phyloP scores from a whole-genome alignment of 1,140 invertebrate species.

The Caenorhabditis elegans region DNA sequence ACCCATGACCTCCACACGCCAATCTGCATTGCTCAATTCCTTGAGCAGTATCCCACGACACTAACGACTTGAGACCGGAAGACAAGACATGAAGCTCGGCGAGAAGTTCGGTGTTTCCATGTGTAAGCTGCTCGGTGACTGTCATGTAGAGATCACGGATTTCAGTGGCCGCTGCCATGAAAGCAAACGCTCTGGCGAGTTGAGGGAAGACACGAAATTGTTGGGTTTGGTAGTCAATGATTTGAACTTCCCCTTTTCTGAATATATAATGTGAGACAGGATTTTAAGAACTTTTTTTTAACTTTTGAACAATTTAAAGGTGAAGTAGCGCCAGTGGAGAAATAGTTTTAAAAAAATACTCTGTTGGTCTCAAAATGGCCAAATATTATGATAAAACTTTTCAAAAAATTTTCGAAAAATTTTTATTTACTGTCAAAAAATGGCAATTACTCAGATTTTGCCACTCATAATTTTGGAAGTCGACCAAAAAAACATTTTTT shows the following conservation, averaged over 20 bases:
- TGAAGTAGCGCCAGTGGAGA: no score
- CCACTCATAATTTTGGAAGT: no score
- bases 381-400: no score
- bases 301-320: no score
- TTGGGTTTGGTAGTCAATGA: constrained; percentile 87
- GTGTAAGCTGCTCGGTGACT: neutral
- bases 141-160: constrained; percentile 78
- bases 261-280: constrained; percentile 65
- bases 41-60: constrained; percentile 75
- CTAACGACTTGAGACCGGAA: constrained; percentile 85
- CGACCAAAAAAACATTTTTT: no score
- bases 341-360: no score
- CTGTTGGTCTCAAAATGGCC: no score
- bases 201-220: constrained; percentile 84
- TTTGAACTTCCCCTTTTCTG: constrained; percentile 80
- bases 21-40: constrained; percentile 80
- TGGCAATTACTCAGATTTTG: no score
- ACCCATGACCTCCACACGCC: constrained; percentile 88
- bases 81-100: constrained; percentile 78
- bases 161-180: constrained; percentile 75
- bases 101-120: constrained; percentile 40
- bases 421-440: no score
- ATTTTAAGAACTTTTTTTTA: no score
- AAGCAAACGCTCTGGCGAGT: constrained; percentile 78
- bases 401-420: no score